Percentiles rank a stretch among this genome's conserved stretches.
These are phyloP conservation scores for Chrysogorgia sp. DNA, from an alignment of 92 coral and sea anemone species.

Conservation along the genomic window DNA sequence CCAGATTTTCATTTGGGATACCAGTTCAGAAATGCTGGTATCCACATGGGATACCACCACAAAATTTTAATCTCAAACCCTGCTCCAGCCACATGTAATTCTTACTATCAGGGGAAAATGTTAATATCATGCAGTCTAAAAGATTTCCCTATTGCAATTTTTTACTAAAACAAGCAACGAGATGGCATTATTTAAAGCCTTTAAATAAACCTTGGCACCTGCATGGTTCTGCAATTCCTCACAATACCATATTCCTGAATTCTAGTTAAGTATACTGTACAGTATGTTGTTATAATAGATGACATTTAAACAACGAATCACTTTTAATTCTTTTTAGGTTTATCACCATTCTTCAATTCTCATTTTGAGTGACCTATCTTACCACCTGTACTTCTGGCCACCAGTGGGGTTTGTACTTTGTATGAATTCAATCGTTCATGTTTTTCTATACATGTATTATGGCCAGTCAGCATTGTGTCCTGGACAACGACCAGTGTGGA, in stretches of 20 bases:
- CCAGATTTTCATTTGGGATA: too few species aligned
- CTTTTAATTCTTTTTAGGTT: conserved; percentile 57
- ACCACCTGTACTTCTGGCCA: conserved; percentile 65
- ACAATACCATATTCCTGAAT: background rate
- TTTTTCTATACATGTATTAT: conserved; percentile 84
- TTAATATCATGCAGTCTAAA: too few species aligned
- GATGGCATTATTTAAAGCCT: too few species aligned
- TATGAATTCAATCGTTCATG: conserved; percentile 82
- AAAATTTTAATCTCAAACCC: too few species aligned
- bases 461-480: conserved; percentile 82
- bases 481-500: conserved; percentile 83
- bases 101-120: too few species aligned
- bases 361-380: conserved; percentile 73
- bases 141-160: too few species aligned
- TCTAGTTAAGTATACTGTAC: background rate
- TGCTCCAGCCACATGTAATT: too few species aligned
- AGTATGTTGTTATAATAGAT: background rate
- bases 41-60: too few species aligned
- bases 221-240: background rate
- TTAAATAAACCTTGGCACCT: too few species aligned
- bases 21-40: too few species aligned
- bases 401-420: conserved; percentile 71
- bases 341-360: conserved; percentile 81
- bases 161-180: too few species aligned
- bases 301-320: background rate